These are phyloP conservation scores for Battus philenor DNA, from an alignment of 1,140 invertebrate species.

Conservation along the genomic window DNA sequence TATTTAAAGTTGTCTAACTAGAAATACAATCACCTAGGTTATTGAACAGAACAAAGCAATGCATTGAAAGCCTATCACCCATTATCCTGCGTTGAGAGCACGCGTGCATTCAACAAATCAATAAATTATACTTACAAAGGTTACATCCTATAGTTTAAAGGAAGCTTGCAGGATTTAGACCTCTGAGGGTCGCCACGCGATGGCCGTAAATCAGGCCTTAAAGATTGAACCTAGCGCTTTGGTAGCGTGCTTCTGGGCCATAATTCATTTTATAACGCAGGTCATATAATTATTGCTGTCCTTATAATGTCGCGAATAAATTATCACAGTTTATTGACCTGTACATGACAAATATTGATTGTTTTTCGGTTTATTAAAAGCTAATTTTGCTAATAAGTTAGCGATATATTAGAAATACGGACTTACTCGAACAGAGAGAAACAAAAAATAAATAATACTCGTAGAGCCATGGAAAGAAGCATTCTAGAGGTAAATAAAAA, in stretches of 20 bases:
- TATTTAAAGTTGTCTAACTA: background rate
- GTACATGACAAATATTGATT: too few relatives aligned
- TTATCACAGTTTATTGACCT: background rate
- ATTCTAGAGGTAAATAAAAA: too few relatives aligned
- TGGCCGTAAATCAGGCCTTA: slow-evolving; percentile 10
- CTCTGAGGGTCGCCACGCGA: slow-evolving; percentile 13
- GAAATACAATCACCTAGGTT: background rate
- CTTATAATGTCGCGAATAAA: slow-evolving; percentile 1
- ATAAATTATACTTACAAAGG: slow-evolving; percentile 14
- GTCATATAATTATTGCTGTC: slow-evolving; percentile 10
- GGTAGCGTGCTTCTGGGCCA: slow-evolving; percentile 3
- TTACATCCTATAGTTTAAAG: slow-evolving; percentile 8
- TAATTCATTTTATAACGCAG: slow-evolving; percentile 4
- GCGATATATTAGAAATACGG: too few relatives aligned
- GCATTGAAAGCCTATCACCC: background rate
- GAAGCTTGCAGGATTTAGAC: slow-evolving; percentile 4
- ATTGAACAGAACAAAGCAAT: slow-evolving; percentile 2
- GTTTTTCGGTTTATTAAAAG: too few relatives aligned
- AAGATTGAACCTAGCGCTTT: background rate
- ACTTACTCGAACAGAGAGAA: too few relatives aligned
- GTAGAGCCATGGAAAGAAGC: too few relatives aligned
- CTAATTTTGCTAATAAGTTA: too few relatives aligned
- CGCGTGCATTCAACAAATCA: slow-evolving; percentile 5
- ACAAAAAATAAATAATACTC: too few relatives aligned
- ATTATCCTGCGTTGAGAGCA: slow-evolving; percentile 6